Percentiles rank a stretch among this genome's conserved stretches.
These are phyloP conservation scores for Steatocranus sp. DNA, from an alignment of 2,797 vertebrate species.

Conservation along the genomic window DNA sequence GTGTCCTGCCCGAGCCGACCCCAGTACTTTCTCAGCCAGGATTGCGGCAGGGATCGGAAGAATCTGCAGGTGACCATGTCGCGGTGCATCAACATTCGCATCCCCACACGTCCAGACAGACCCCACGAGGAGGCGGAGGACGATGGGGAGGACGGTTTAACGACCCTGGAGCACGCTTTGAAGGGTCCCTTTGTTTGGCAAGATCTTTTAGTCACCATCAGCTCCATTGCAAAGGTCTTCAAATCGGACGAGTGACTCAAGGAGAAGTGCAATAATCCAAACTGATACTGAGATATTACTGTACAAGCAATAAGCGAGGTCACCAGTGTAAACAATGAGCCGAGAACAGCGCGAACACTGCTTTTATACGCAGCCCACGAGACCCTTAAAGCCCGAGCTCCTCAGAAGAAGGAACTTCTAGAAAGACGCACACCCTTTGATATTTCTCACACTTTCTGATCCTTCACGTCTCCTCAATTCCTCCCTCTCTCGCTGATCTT, in stretches of 20 bases:
- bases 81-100: slow-evolving; percentile 70
- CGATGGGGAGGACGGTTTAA: neutral
- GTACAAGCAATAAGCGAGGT: neutral
- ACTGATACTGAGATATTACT: neutral
- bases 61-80: slow-evolving; percentile 81
- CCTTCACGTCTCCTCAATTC: neutral
- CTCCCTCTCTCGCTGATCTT: neutral
- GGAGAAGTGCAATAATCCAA: neutral
- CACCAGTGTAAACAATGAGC: neutral
- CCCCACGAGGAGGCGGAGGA: slow-evolving; percentile 18
- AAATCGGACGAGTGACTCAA: neutral
- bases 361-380: slow-evolving; percentile 29
- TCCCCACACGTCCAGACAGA: slow-evolving; percentile 30
- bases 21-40: slow-evolving; percentile 63
- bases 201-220: neutral
- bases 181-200: neutral
- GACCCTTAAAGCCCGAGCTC: neutral
- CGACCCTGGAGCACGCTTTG: neutral
- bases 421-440: slow-evolving; percentile 13
- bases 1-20: neutral
- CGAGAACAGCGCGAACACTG: neutral
- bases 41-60: slow-evolving; percentile 68
- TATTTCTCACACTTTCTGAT: slow-evolving; percentile 35
- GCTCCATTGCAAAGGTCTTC: slow-evolving; percentile 38
- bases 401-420: slow-evolving; percentile 20